Base-by-base conservation (phyloP, 2,113 vertebrate species). In the Asarcornis scutulata region DNA sequence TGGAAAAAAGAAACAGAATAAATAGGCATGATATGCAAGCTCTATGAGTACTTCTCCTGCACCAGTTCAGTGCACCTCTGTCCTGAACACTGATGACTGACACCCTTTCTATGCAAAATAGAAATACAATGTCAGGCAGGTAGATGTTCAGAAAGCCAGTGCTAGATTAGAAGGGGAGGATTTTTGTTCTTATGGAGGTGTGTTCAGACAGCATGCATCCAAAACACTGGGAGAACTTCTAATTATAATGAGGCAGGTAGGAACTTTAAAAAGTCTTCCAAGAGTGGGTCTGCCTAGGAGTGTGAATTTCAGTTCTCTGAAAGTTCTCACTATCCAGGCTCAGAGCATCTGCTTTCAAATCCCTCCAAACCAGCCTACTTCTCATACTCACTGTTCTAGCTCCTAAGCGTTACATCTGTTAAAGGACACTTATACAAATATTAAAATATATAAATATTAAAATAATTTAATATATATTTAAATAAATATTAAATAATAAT, bases 321-420 rank as follows among this genome's bases (percentile, higher is more conserved):
- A 89, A 91, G 56, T 2, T 2, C n/a, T 66, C 12, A 27, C 22
- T 25, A 27, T 68, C 88, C 31, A 25, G 60, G 42, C 52, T 88
- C 34, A 10, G n/a, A 84, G 15, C 26, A 53, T 58, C 60, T 66
- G 48, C 60, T 79, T 91, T 48, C 50, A 86, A 86, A 80, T 13
- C 69, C 40, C 23, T 76, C 22, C 5, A 13, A 73, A 60, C 16
- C 48, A 58, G 44, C 34, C 52, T 52, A 46, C 53, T 75, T 52
- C 68, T 88, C 76, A 32, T 36, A 34, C 14, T 60, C 25, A 6
- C 75, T 86, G 15, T 58, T 94, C 48, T 48, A 58, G 56, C 42
- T 88, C 86, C 73, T 83, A 77, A 68, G 73, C 40, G 55, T 56
- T 76, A 71, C 40, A 81, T 83, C 44, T 89, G 88, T 64, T 78